phyloP scores from a whole-genome alignment of 1,140 invertebrate species.

The Zaprionus nigranus region DNA sequence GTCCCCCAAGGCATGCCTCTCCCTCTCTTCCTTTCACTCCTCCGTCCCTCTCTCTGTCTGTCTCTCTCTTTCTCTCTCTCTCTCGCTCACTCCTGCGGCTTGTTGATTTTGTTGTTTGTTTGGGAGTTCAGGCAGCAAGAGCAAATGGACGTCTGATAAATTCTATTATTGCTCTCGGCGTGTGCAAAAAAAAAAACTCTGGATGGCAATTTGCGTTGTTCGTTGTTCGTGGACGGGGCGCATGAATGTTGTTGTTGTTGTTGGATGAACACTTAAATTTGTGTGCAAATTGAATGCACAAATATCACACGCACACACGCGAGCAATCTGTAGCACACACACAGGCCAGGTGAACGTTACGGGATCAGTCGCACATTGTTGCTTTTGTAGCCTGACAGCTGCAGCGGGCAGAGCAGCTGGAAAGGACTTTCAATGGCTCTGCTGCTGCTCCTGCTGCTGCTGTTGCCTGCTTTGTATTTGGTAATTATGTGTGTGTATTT shows the following conservation, averaged over 20 bases:
- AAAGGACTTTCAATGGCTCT: constrained; percentile 28
- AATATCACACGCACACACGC: constrained; percentile 39
- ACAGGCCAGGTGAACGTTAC: constrained; percentile 33
- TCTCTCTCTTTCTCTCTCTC: not conserved
- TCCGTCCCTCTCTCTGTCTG: not conserved
- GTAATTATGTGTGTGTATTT: constrained; percentile 11
- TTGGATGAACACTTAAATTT: constrained; percentile 39
- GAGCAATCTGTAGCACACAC: constrained; percentile 9
- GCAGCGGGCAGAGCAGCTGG: constrained; percentile 46
- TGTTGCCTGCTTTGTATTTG: constrained; percentile 32
- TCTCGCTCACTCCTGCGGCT: constrained; percentile 13
- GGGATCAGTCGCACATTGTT: constrained; percentile 35
- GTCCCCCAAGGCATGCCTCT: constrained; percentile 71
- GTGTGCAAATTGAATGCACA: constrained; percentile 74
- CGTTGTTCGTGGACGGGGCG: constrained; percentile 58
- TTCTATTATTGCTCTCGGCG: constrained; percentile 65
- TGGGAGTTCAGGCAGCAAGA: constrained; percentile 33
- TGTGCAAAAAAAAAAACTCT: constrained; percentile 39
- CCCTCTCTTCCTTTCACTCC: constrained; percentile 9
- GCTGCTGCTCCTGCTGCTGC: constrained; percentile 8
- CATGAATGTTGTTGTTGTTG: constrained; percentile 37
- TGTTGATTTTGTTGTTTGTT: constrained; percentile 34
- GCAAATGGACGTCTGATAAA: constrained; percentile 48
- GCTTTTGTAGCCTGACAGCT: constrained; percentile 37
- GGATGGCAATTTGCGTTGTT: constrained; percentile 68